Conservation (phyloP, 2,113 vertebrate genomes). For the Ia io region DNA sequence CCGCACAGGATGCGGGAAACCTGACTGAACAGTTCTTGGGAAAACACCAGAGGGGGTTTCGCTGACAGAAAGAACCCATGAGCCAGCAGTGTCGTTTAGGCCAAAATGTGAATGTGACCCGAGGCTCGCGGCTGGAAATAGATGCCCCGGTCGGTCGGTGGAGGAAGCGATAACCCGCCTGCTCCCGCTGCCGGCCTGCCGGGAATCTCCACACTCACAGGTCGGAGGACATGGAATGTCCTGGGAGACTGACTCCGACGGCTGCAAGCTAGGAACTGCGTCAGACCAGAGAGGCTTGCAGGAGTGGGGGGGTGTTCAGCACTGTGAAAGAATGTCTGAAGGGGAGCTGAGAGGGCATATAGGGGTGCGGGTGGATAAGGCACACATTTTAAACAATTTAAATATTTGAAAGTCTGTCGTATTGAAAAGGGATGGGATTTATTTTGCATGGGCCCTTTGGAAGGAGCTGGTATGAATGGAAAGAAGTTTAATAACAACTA, state of each 20-base stretch:
- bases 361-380: too few species aligned
- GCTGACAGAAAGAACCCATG: neutral
- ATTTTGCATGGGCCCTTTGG: neutral
- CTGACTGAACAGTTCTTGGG: neutral
- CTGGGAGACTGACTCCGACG: slow-evolving; percentile 30
- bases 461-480: neutral
- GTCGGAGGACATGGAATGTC: slow-evolving; percentile 26
- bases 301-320: neutral
- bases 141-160: neutral
- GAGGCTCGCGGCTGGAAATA: slow-evolving; percentile 47
- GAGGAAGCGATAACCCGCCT: too few species aligned
- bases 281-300: neutral
- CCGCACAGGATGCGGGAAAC: slow-evolving; percentile 19
- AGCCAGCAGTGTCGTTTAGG: neutral
- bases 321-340: neutral
- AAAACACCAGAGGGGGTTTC: neutral
- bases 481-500: neutral
- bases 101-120: slow-evolving; percentile 63
- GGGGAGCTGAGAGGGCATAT: neutral
- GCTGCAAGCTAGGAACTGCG: neutral
- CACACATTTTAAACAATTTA: neutral
- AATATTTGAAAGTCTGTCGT: neutral
- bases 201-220: slow-evolving; percentile 9
- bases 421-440: neutral
- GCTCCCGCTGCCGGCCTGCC: neutral